Conservation (phyloP, 2,797 vertebrate genomes). For the Rhincodon typus region DNA sequence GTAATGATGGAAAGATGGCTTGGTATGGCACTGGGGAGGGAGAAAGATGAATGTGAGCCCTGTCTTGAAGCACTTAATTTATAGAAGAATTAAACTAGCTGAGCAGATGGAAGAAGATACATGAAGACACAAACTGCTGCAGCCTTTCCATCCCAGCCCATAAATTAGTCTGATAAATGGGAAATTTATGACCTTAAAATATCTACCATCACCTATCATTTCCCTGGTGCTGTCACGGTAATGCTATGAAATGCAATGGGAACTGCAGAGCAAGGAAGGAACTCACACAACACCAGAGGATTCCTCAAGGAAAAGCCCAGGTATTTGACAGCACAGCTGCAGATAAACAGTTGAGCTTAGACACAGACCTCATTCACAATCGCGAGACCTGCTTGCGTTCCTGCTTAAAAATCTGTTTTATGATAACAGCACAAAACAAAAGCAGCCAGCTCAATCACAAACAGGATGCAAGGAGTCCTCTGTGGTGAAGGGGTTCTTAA, state of each 20-base stretch:
- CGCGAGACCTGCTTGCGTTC: slow-evolving; percentile 16
- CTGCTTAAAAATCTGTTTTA: slow-evolving; percentile 37
- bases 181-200: slow-evolving; percentile 66
- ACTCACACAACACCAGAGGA: slow-evolving; percentile 46
- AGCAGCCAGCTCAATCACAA: slow-evolving; percentile 23
- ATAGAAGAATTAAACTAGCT: slow-evolving; percentile 41
- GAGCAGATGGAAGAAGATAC: slow-evolving; percentile 59
- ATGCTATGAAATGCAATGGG: slow-evolving; percentile 58
- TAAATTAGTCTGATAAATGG: slow-evolving; percentile 61
- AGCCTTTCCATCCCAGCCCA: slow-evolving; percentile 54
- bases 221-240: slow-evolving; percentile 60
- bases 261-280: background rate
- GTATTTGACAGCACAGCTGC: slow-evolving; percentile 25
- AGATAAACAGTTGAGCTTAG: slow-evolving; percentile 29
- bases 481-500: background rate
- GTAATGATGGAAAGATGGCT: slow-evolving; percentile 44
- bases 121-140: slow-evolving; percentile 52
- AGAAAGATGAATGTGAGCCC: slow-evolving; percentile 39
- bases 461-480: background rate
- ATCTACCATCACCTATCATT: slow-evolving; percentile 63
- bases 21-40: background rate
- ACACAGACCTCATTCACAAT: background rate
- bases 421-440: slow-evolving; percentile 34
- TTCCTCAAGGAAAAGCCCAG: slow-evolving; percentile 35
- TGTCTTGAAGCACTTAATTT: slow-evolving; percentile 46